Conservation (phyloP, 2,797 vertebrate genomes). For the Perodicticus potto region DNA sequence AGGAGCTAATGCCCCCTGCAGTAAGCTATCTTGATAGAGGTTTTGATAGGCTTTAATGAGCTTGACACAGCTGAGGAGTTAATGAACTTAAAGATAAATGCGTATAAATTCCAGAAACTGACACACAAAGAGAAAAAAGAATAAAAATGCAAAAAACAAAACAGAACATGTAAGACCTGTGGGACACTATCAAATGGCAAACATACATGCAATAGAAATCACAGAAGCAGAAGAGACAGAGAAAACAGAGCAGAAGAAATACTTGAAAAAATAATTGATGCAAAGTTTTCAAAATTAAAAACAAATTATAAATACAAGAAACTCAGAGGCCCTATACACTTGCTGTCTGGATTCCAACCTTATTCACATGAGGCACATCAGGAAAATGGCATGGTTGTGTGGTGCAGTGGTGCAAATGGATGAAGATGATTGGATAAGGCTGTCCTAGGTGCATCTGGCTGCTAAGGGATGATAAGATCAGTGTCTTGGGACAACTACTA, state of each 20-base stretch:
- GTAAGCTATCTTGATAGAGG: neutral
- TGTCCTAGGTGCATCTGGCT: neutral
- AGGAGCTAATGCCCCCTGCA: no score
- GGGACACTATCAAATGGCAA: neutral
- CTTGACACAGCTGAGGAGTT: neutral
- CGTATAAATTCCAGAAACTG: neutral
- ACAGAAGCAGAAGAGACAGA: neutral
- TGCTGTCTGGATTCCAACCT: neutral
- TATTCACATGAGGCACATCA: neutral
- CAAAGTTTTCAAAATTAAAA: neutral
- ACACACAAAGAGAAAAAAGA: slow-evolving; percentile 19
- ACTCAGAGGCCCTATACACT: neutral
- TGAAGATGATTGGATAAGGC: neutral
- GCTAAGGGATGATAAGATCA: neutral
- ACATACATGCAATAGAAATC: neutral
- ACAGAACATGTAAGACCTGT: neutral
- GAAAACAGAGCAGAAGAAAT: neutral
- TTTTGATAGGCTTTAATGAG: neutral
- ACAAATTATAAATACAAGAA: neutral
- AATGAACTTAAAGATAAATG: neutral
- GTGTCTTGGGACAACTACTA: neutral
- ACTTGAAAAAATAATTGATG: neutral
- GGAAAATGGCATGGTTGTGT: neutral
- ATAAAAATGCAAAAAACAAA: neutral
- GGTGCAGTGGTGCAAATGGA: no score